These are phyloP conservation scores for Biston stratarius DNA, from an alignment of 2,888 invertebrate genomes.

Conservation along the genomic window DNA sequence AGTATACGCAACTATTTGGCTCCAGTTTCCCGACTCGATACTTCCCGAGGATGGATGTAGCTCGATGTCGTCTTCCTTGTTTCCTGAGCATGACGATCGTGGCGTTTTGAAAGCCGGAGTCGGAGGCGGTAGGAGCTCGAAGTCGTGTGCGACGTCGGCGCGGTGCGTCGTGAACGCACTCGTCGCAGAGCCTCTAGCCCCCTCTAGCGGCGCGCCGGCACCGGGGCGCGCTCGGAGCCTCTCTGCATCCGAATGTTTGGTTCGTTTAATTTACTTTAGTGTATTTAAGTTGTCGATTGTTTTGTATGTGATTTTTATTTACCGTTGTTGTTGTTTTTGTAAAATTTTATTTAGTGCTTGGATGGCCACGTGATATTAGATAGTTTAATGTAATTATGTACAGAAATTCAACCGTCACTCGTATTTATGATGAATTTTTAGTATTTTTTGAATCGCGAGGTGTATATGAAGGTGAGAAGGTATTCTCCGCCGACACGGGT, in stretches of 20 bases:
- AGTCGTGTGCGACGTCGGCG: too few species aligned
- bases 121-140: too few species aligned
- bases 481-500: constrained; percentile 36
- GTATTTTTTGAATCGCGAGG: constrained; percentile 44
- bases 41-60: too few species aligned
- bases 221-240: constrained; percentile 30
- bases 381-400: constrained; percentile 69
- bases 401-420: constrained; percentile 54
- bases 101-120: too few species aligned
- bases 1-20: too few species aligned
- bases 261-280: constrained; percentile 62
- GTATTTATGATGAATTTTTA: constrained; percentile 49
- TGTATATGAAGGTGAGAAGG: constrained; percentile 24
- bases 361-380: constrained; percentile 79
- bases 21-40: too few species aligned
- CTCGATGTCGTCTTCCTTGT: too few species aligned
- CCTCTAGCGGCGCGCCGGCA: too few species aligned
- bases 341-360: constrained; percentile 79
- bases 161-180: background rate
- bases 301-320: constrained; percentile 75
- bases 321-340: constrained; percentile 72
- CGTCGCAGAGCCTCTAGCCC: too few species aligned
- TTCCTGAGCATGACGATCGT: too few species aligned
- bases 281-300: constrained; percentile 71
- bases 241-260: constrained; percentile 54